These are phyloP conservation scores for Oncorhynchus kisutch DNA, from an alignment of 2,113 vertebrate species.

Conservation along the genomic window DNA sequence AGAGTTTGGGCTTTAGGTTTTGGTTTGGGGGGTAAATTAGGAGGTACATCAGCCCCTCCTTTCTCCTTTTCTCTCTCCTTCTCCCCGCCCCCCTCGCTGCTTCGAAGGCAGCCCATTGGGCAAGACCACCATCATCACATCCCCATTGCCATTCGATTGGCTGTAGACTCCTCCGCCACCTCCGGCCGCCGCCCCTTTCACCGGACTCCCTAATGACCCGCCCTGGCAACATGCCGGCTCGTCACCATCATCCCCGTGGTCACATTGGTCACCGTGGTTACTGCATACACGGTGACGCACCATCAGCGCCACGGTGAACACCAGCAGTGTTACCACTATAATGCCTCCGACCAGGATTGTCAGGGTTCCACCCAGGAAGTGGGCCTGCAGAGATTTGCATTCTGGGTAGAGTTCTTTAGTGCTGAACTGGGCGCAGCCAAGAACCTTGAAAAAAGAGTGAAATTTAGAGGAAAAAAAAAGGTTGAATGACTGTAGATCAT, in stretches of 20 bases:
- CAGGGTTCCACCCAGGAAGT: constrained; percentile 88
- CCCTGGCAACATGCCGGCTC: constrained; percentile 59
- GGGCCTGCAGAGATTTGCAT: constrained; percentile 86
- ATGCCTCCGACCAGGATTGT: constrained; percentile 87
- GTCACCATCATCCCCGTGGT: constrained; percentile 54
- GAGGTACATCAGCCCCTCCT: constrained; percentile 39
- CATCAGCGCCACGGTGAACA: constrained; percentile 90
- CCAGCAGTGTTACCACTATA: constrained; percentile 85
- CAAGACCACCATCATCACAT: constrained; percentile 78
- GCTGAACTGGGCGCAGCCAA: constrained; percentile 86
- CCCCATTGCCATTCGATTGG: constrained; percentile 83
- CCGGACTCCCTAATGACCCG: constrained; percentile 45
- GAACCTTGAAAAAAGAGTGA: constrained; percentile 54
- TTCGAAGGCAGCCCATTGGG: constrained; percentile 74
- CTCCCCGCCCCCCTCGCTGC: constrained; percentile 35
- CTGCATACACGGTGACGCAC: constrained; percentile 83
- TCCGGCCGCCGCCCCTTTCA: constrained; percentile 71
- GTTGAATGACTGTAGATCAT: no score
- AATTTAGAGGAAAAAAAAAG: no score
- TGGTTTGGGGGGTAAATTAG: constrained; percentile 65
- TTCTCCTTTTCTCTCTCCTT: constrained; percentile 43
- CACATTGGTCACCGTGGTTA: constrained; percentile 58
- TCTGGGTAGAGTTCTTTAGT: constrained; percentile 84
- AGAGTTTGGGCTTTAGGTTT: constrained; percentile 26
- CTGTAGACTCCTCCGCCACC: constrained; percentile 80